These are phyloP conservation scores for Telmatochromis bifrenatus DNA, from an alignment of 2,113 vertebrate species.

Conservation along the genomic window DNA sequence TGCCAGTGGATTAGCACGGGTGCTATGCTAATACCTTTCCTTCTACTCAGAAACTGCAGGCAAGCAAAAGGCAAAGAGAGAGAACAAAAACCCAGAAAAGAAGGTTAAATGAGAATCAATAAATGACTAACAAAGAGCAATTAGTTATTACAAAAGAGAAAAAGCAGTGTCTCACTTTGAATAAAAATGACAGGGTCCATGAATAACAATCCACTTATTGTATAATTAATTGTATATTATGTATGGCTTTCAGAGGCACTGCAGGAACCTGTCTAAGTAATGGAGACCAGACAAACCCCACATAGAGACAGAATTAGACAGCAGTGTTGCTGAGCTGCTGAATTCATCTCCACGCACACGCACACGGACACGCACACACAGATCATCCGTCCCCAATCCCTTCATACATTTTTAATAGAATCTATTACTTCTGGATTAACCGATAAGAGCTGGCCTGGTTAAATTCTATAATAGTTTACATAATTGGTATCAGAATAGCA, in stretches of 20 bases:
- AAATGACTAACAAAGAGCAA: slow-evolving; percentile 37
- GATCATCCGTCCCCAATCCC: slow-evolving; percentile 7
- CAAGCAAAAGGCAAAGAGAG: background rate
- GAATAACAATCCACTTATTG: slow-evolving; percentile 31
- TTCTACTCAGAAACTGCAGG: slow-evolving; percentile 23
- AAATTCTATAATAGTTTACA: slow-evolving; percentile 76
- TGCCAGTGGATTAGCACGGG: slow-evolving; percentile 65
- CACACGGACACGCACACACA: background rate
- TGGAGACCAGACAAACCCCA: slow-evolving; percentile 46
- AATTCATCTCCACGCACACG: slow-evolving; percentile 11
- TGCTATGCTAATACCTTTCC: slow-evolving; percentile 57
- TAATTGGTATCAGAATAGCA: slow-evolving; percentile 70
- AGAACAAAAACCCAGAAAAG: background rate
- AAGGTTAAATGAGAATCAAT: slow-evolving; percentile 32
- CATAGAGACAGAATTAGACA: slow-evolving; percentile 42
- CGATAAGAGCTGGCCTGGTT: slow-evolving; percentile 72
- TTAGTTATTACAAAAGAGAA: background rate
- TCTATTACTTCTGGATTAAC: slow-evolving; percentile 80
- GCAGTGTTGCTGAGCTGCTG: slow-evolving; percentile 53
- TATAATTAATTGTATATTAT: slow-evolving; percentile 41
- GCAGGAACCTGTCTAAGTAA: slow-evolving; percentile 43
- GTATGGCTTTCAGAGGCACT: slow-evolving; percentile 10
- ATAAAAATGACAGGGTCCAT: slow-evolving; percentile 1
- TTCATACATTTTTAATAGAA: slow-evolving; percentile 79
- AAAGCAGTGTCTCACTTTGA: background rate